Conservation (phyloP, 1,140 invertebrate species). For the Drosophila tropicalis region DNA sequence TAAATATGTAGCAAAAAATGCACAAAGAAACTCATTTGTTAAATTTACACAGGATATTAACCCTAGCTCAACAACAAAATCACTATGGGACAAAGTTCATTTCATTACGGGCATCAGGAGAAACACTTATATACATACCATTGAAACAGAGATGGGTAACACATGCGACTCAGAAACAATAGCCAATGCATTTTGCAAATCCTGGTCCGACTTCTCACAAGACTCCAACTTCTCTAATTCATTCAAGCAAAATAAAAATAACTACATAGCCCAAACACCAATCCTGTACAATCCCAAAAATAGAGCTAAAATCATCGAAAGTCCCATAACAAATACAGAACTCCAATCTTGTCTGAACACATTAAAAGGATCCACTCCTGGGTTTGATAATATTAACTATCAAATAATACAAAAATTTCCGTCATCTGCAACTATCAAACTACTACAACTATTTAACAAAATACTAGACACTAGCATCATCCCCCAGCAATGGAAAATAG, state of each 20-base stretch:
- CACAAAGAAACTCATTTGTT: too few species aligned
- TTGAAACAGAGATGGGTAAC: background rate
- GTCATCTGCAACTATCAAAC: background rate
- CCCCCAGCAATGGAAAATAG: constrained; percentile 23
- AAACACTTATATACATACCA: background rate
- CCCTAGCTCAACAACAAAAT: too few species aligned
- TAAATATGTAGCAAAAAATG: too few species aligned
- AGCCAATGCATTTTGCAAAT: constrained; percentile 13
- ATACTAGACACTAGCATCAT: constrained; percentile 9
- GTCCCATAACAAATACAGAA: too few species aligned
- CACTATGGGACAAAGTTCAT: too few species aligned
- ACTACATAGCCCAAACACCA: background rate
- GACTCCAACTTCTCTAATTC: constrained; percentile 1
- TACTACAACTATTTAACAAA: too few species aligned
- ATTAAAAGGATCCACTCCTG: constrained; percentile 4
- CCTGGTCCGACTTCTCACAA: constrained; percentile 17
- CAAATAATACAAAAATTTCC: constrained; percentile 11
- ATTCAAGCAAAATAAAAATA: constrained; percentile 3
- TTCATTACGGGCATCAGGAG: background rate
- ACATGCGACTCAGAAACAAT: background rate
- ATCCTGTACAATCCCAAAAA: background rate
- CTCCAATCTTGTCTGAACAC: too few species aligned
- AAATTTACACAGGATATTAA: too few species aligned
- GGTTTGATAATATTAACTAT: constrained; percentile 8
- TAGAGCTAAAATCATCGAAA: too few species aligned